phyloP scores from a whole-genome alignment of 2,113 vertebrate species.

The Halichoerus grypus region DNA sequence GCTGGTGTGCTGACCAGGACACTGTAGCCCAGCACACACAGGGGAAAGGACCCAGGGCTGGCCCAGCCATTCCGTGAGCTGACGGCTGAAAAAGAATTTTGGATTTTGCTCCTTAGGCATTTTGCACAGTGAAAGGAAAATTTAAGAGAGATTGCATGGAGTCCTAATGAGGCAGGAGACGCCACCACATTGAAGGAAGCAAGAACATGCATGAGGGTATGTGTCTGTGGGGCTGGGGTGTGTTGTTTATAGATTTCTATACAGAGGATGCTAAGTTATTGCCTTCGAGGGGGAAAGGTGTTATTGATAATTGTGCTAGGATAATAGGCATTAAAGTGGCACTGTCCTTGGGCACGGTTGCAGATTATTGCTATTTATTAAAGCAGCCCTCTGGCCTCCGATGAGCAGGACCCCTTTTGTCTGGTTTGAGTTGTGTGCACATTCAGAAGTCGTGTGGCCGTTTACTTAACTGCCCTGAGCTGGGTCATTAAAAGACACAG shows the following conservation, averaged over 20 bases:
- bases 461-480: neutral
- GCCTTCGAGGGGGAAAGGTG: neutral
- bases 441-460: neutral
- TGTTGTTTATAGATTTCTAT: neutral
- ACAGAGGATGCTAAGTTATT: neutral
- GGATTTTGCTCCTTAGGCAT: neutral
- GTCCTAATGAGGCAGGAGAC: neutral
- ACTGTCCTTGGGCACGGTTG: neutral
- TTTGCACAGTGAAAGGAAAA: neutral
- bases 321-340: neutral
- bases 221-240: neutral
- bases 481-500: neutral
- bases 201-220: neutral
- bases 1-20: neutral
- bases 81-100: neutral
- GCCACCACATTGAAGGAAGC: neutral
- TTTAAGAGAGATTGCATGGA: neutral
- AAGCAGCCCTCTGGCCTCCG: neutral
- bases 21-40: too few relatives aligned
- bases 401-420: neutral
- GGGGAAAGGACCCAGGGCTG: neutral
- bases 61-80: neutral
- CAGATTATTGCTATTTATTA: neutral
- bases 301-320: neutral
- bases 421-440: neutral